phyloP scores from a whole-genome alignment of 2,888 invertebrate species.

The Patella pellucida region DNA sequence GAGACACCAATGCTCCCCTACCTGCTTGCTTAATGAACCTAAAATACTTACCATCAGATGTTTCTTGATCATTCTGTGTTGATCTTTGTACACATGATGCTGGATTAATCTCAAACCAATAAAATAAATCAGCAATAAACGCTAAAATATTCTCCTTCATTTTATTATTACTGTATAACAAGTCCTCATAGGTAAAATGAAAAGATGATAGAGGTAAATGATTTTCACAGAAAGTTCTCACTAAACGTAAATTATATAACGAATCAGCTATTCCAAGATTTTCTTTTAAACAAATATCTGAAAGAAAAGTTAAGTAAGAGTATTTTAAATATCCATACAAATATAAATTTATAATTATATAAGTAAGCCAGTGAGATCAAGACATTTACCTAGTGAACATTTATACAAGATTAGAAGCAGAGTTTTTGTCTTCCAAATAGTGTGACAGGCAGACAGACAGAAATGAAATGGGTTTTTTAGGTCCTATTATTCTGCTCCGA shows the following conservation, averaged over 20 bases:
- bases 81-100: conserved; percentile 3
- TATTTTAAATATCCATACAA: too few relatives aligned
- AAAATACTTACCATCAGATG: too few relatives aligned
- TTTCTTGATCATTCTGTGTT: background rate
- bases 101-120: conserved; percentile 87
- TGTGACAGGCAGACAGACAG: too few relatives aligned
- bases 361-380: too few relatives aligned
- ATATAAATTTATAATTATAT: too few relatives aligned
- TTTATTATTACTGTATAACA: conserved; percentile 93
- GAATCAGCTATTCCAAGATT: conserved; percentile 89
- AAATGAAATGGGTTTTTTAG: too few relatives aligned
- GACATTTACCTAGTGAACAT: too few relatives aligned
- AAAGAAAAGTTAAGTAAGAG: conserved; percentile 32
- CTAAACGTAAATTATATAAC: conserved; percentile 89
- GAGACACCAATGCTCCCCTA: too few relatives aligned
- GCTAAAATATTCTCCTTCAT: conserved; percentile 90
- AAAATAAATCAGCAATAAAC: conserved; percentile 93
- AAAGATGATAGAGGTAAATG: conserved; percentile 90
- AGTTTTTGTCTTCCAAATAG: too few relatives aligned
- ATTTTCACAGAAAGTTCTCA: conserved; percentile 87
- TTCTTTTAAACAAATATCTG: conserved; percentile 73
- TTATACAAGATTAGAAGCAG: too few relatives aligned
- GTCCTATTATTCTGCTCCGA: too few relatives aligned
- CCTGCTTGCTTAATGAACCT: too few relatives aligned
- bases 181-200: conserved; percentile 95